These are phyloP conservation scores for Scaptomyza polygonia DNA, from an alignment of 2,888 invertebrate species.

Conservation along the genomic window DNA sequence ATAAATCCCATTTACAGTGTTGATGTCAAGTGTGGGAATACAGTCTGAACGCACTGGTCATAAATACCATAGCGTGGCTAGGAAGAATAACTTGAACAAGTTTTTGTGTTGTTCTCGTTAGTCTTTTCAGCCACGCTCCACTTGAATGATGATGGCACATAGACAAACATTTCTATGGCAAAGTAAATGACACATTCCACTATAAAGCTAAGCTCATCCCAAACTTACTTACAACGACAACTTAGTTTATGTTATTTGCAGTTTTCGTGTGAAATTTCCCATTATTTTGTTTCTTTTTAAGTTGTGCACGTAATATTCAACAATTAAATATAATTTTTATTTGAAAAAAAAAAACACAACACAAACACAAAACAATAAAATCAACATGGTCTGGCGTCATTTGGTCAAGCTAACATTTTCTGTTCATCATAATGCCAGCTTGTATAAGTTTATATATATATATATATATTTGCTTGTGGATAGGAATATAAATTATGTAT, in stretches of 20 bases:
- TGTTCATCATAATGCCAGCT: neutral
- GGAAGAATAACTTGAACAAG: constrained; percentile 68
- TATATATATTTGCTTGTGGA: neutral
- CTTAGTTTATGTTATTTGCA: constrained; percentile 3
- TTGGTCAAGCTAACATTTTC: constrained; percentile 22
- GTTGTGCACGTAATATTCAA: neutral
- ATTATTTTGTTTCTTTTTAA: constrained; percentile 6
- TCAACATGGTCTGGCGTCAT: constrained; percentile 21
- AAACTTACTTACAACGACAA: neutral
- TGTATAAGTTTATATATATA: neutral
- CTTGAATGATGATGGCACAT: constrained; percentile 28
- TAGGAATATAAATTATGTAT: constrained; percentile 24
- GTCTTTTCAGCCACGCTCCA: constrained; percentile 55
- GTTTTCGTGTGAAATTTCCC: constrained; percentile 1
- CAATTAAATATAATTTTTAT: constrained; percentile 1
- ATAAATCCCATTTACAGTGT: constrained; percentile 47
- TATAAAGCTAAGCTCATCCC: constrained; percentile 11
- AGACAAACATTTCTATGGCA: constrained; percentile 15
- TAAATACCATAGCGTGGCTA: constrained; percentile 76
- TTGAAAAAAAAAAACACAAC: no score
- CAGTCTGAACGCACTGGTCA: constrained; percentile 65
- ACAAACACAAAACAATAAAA: no score
- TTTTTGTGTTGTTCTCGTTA: constrained; percentile 59
- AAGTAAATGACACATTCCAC: constrained; percentile 19
- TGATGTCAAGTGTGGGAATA: constrained; percentile 56